Percentiles rank a stretch among this genome's conserved stretches.
These are phyloP conservation scores for Xiphophorus birchmanni DNA, from an alignment of 2,797 vertebrate species.

Conservation along the genomic window DNA sequence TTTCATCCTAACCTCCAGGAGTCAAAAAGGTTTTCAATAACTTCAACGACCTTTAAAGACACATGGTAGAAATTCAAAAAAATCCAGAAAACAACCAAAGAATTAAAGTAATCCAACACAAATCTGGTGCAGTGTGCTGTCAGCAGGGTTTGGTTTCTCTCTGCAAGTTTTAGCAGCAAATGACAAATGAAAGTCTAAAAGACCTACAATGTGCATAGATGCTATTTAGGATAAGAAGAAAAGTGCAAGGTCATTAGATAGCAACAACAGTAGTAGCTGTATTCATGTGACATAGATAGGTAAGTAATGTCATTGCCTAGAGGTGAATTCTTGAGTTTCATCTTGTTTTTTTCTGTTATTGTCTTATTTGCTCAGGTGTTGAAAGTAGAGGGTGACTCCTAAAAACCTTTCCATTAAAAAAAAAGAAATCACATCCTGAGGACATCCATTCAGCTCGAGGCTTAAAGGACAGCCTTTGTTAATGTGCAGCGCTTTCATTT, in stretches of 20 bases:
- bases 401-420: conserved; percentile 35
- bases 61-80: too few species aligned
- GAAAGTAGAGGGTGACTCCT: conserved; percentile 18
- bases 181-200: background rate
- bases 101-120: background rate
- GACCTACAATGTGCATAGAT: background rate
- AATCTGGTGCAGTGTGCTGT: background rate
- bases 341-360: conserved; percentile 16
- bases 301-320: background rate
- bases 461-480: conserved; percentile 68
- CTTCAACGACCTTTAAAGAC: background rate
- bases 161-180: background rate
- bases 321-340: conserved; percentile 13
- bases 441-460: conserved; percentile 50
- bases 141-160: background rate
- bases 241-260: background rate
- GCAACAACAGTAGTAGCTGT: background rate
- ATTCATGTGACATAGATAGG: background rate
- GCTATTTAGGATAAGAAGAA: background rate
- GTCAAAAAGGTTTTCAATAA: background rate
- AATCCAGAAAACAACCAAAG: background rate
- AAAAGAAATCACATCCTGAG: conserved; percentile 34
- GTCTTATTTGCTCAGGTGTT: conserved; percentile 21
- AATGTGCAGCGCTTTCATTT: conserved; percentile 54
- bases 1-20: background rate